phyloP scores from a whole-genome alignment of 2,888 invertebrate species.

The Oxytorus armatus region DNA sequence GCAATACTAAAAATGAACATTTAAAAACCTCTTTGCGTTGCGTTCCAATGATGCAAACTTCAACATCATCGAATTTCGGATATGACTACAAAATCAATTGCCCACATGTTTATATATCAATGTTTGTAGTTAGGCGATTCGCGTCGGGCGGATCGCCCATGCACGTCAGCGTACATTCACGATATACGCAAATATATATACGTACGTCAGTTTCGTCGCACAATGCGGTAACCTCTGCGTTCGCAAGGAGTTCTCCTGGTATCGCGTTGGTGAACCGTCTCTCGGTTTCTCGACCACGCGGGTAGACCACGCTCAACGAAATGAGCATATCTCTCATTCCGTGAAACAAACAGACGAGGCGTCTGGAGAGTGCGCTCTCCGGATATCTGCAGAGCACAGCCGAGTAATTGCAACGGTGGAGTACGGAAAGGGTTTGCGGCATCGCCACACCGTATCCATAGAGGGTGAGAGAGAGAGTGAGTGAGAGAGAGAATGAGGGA shows the following conservation, averaged over 20 bases:
- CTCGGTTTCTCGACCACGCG: conserved; percentile 26
- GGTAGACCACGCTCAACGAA: conserved; percentile 45
- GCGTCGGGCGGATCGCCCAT: neutral
- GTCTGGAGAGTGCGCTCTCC: conserved; percentile 5
- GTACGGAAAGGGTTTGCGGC: conserved; percentile 30
- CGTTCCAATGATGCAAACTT: conserved; percentile 6
- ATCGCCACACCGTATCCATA: conserved; percentile 19
- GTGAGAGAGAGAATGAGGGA: neutral
- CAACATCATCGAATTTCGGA: conserved; percentile 3
- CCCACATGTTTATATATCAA: neutral
- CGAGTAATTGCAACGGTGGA: conserved; percentile 53
- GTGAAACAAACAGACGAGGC: conserved; percentile 48
- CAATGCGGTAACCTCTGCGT: neutral
- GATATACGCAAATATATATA: neutral
- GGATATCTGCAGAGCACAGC: conserved; percentile 8
- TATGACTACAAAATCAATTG: too few relatives aligned
- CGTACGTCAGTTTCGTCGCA: neutral
- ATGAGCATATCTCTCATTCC: conserved; percentile 58
- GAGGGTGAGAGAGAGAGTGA: neutral
- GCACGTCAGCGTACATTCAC: neutral
- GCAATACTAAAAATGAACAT: too few relatives aligned
- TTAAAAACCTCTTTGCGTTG: too few relatives aligned
- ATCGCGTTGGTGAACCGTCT: neutral
- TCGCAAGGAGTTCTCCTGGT: neutral
- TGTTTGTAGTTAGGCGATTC: neutral